Base-by-base conservation (phyloP, 2,888 invertebrate genomes). In the Amblyjoppa proteus region DNA sequence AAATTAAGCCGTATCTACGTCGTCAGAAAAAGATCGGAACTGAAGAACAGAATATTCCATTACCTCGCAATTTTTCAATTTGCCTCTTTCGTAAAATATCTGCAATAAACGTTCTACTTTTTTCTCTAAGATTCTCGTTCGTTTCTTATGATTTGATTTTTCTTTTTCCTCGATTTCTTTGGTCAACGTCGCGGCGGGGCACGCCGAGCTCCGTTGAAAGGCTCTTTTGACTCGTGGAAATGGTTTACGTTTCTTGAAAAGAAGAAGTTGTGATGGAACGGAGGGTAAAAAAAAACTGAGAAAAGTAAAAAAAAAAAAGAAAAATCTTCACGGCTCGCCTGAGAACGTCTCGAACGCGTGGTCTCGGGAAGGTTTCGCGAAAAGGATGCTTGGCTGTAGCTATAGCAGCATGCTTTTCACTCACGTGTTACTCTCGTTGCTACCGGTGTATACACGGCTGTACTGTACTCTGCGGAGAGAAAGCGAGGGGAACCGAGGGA, bases 331-430 rank as follows among this genome's bases (percentile, higher is more conserved):
- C 51, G 53, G n/a, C 58, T 25, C 58, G 58, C 58, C 58, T 58
- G 51, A 64, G 64, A 76, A 66, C 25, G 76, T 66, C 25, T 38
- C 76, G 66, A 76, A 77, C 68, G 76, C 76, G 53, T 68, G 68
- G 68, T 77, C 51, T 38, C 56, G 77, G 25, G 53, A 53, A 20
- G 56, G 64, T 31, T 34, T 34, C 38, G 38, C 51, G 66, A 53
- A 51, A 64, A 66, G 75, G 45, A 76, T 41, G 75, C 41, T 45
- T 41, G 70, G 56, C 41, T 80, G 61, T 58, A 25, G 82, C 64
- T 53, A 51, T 75, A 31, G 71, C 49, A 56, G 45, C 64, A 53
- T 64, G 77, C 45, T 83, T 71, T 71, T 77, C 49, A 41, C 45
- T 49, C 45, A 49, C 45, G 38, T 68, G 38, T 66, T 76, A 51